Percentiles rank a stretch among this genome's conserved stretches.
These are phyloP conservation scores for Sparidentex hasta DNA, from an alignment of 2,797 vertebrate species.

Conservation along the genomic window DNA sequence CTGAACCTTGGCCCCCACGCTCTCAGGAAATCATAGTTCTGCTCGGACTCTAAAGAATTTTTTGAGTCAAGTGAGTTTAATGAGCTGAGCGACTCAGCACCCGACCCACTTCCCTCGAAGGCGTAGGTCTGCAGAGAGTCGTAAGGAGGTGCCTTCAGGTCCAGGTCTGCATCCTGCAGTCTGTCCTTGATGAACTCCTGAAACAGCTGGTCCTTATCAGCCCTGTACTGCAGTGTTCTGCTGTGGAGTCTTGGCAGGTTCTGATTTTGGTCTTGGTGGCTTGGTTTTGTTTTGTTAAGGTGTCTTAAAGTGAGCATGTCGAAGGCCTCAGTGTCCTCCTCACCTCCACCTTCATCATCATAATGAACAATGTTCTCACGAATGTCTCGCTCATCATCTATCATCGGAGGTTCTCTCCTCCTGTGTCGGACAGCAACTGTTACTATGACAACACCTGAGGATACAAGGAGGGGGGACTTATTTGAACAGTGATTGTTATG, in stretches of 20 bases:
- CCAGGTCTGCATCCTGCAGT: constrained; percentile 90
- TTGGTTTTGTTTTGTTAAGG: constrained; percentile 1
- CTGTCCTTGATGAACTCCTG: constrained; percentile 84
- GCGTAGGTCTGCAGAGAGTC: constrained; percentile 94
- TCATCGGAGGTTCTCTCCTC: background rate
- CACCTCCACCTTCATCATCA: constrained; percentile 93
- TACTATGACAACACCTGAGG: constrained; percentile 46
- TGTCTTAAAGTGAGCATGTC: constrained; percentile 92
- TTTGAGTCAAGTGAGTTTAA: constrained; percentile 4
- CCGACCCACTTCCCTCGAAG: constrained; percentile 90
- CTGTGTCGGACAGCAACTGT: constrained; percentile 17
- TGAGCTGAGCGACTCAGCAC: constrained; percentile 91
- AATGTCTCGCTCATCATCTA: constrained; percentile 77
- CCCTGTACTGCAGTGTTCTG: background rate
- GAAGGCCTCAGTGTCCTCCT: constrained; percentile 94
- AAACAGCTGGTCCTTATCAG: background rate
- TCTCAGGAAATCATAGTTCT: constrained; percentile 92
- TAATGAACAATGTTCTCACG: constrained; percentile 93
- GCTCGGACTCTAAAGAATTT: constrained; percentile 73
- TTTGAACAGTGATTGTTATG: background rate
- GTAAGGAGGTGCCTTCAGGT: constrained; percentile 88
- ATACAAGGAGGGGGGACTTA: constrained; percentile 15
- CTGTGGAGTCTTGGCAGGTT: too few species aligned
- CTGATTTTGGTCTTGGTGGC: accelerated
- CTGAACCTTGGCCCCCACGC: constrained; percentile 94